phyloP scores from a whole-genome alignment of 2,797 vertebrate species.

The Dendrocincla fuliginosa region DNA sequence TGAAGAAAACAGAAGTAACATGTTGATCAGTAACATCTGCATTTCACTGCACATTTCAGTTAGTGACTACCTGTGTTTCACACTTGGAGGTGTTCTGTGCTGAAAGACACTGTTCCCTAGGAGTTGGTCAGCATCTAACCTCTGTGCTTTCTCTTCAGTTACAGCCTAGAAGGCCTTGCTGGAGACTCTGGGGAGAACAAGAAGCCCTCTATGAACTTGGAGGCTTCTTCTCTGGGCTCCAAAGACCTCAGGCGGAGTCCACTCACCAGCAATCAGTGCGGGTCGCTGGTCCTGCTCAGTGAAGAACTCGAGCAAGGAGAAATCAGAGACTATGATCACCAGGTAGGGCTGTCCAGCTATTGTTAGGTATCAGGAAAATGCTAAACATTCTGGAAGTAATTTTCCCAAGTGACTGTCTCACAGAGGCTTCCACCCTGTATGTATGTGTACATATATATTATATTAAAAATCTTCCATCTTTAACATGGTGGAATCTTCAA shows the following conservation, averaged over 20 bases:
- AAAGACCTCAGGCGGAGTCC: constrained; percentile 73
- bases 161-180: constrained; percentile 93
- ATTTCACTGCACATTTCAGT: neutral
- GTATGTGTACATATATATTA: neutral
- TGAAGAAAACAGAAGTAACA: neutral
- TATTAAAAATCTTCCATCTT: neutral
- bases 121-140: neutral
- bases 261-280: constrained; percentile 77
- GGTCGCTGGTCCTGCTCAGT: constrained; percentile 87
- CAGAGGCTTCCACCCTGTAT: neutral
- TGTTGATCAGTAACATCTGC: neutral
- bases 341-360: constrained; percentile 72
- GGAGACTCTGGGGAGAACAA: constrained; percentile 78
- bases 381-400: neutral
- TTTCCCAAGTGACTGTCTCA: neutral
- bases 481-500: neutral
- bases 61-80: neutral
- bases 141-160: constrained; percentile 79
- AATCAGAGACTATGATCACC: constrained; percentile 72
- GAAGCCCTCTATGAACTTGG: constrained; percentile 66
- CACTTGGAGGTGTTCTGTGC: neutral
- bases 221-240: constrained; percentile 61
- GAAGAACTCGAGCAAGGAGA: constrained; percentile 85
- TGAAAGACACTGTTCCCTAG: neutral
- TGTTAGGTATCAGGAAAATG: neutral